Base-by-base conservation (phyloP, 2,797 vertebrate genomes). In the Pangasius larnaudii region DNA sequence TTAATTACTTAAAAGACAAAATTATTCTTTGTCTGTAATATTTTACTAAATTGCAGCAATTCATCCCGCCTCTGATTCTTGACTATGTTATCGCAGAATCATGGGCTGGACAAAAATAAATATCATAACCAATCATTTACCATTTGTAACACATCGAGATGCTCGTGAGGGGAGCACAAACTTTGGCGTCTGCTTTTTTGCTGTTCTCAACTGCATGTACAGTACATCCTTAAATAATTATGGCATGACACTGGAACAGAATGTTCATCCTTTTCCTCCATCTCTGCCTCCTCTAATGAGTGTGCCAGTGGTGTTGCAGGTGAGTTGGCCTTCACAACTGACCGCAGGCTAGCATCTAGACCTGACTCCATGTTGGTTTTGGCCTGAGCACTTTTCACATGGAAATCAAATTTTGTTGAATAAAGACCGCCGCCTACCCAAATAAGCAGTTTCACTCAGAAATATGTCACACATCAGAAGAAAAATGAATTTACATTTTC, bases 241-340 rank as follows among this genome's bases (percentile, higher is more conserved):
- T 27, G 49, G 19, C 30, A n/a, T 69, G 65, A 71, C 65, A 30
- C 63, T 69, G 61, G 65, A 84, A 84, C 58, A 46, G 46, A n/a
- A 63, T 30, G 4, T 63, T 82, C 61, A 49, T 33, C 65, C 82
- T 71, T 36, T 56, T 56, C 65, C 63, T 27, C 80, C 51, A 36
- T 27, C 30, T 56, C 65, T 84, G 49, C 49, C 65, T 84, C 19
- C 63, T 56, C 49, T 84, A 84, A 56, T 84, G 63, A 84, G 65
- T 51, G 49, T 53, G 30, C 49, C 63, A 24, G 82, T 27, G 49
- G 65, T 84, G 30, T 71, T 84, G 63, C 82, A 84, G 30, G 46
- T 36, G 82, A 84, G 46, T 14, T 56, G 82, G 71, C 19, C 82
- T 84, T 71, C 65, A 84, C 11, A 71, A 69, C 9, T 36, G 30